Conservation (phyloP, 2,113 vertebrate genomes). For the Myotis brandtii region DNA sequence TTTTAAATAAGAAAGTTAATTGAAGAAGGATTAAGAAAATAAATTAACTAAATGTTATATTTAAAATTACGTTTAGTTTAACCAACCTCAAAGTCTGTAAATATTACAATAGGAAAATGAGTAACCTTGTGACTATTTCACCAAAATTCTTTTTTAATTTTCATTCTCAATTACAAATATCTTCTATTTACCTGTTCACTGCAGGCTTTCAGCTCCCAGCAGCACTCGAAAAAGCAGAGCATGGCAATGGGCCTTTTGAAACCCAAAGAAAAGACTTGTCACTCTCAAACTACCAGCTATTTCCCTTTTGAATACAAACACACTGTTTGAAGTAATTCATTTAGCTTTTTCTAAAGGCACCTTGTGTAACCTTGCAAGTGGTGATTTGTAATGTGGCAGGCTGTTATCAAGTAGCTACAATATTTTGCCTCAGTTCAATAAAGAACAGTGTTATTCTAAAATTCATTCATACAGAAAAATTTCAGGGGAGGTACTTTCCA, state of each 20-base stretch:
- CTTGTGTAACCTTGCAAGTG: constrained; percentile 72
- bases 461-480: constrained; percentile 65
- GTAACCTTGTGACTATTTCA: constrained; percentile 4
- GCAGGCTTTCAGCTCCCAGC: constrained; percentile 24
- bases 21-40: not conserved
- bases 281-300: constrained; percentile 72
- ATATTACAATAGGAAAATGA: constrained; percentile 49
- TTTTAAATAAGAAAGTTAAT: not conserved
- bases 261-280: constrained; percentile 71
- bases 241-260: constrained; percentile 72
- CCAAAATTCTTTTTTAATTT: constrained; percentile 30
- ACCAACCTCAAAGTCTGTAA: constrained; percentile 39
- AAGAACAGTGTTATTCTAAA: constrained; percentile 57
- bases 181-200: constrained; percentile 46
- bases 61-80: constrained; percentile 62
- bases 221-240: constrained; percentile 38
- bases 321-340: constrained; percentile 77
- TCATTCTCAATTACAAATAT: constrained; percentile 50
- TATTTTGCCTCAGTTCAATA: constrained; percentile 70
- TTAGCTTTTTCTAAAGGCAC: constrained; percentile 77
- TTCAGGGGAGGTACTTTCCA: constrained; percentile 19
- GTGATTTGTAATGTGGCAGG: constrained; percentile 76
- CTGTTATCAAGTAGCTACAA: constrained; percentile 73
- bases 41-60: constrained; percentile 29
- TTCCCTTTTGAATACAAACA: constrained; percentile 77